Conservation (phyloP, 2,888 invertebrate genomes). For the Branchipolynoe longqiensis region DNA sequence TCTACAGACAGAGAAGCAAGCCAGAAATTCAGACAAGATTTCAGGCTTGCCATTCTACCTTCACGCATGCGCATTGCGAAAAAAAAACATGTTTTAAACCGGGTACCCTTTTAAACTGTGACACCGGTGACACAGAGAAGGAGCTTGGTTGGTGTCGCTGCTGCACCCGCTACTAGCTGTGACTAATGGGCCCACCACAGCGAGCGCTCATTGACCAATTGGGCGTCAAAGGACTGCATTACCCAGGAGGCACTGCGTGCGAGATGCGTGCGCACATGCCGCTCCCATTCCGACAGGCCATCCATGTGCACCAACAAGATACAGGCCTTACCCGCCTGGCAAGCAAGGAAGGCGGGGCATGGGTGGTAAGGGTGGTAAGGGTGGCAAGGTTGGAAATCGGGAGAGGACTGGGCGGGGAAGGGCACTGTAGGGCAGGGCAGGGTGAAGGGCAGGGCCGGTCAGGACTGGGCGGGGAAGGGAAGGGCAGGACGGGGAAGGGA, state of each 20-base stretch:
- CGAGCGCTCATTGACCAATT: constrained; percentile 23
- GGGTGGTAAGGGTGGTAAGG: too few relatives aligned
- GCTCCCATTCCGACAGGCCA: background rate
- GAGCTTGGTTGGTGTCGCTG: too few relatives aligned
- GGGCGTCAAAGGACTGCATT: constrained; percentile 30
- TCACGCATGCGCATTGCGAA: too few relatives aligned
- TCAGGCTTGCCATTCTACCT: too few relatives aligned
- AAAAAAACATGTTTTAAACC: too few relatives aligned
- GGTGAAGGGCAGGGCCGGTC: background rate
- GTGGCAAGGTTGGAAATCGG: too few relatives aligned
- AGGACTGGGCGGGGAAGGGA: background rate
- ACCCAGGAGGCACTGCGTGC: background rate
- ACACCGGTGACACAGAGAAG: too few relatives aligned
- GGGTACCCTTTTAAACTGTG: too few relatives aligned
- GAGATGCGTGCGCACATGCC: background rate
- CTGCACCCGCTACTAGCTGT: background rate
- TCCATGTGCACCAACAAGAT: background rate
- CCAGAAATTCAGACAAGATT: too few relatives aligned
- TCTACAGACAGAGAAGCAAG: too few relatives aligned
- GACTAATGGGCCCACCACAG: background rate
- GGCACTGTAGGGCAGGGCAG: background rate
- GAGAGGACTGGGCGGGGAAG: too few relatives aligned
- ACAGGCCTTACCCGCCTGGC: background rate
- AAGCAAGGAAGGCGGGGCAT: background rate
- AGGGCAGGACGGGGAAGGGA: background rate